Evolutionary conservation across 2,113 vertebrate genomes (phyloP), one percentile per base, ranked within the genome.

Genomic region (Zeus faber): DNA sequence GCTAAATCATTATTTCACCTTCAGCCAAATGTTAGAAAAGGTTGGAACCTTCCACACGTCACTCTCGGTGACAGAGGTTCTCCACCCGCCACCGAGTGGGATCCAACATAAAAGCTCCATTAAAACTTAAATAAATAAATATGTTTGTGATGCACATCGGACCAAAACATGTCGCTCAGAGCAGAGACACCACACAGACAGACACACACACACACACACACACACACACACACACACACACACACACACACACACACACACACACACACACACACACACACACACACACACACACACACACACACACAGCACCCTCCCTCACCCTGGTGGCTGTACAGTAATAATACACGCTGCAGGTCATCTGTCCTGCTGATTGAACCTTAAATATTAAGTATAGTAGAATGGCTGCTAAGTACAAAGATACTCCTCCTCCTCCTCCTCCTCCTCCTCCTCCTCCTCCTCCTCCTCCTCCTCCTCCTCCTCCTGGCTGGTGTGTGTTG

Each of bases 321-420:
- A 9, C 40, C 20, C 25, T 43, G 18, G 40, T 16, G 69, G 74
- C 87, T 89, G 84, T 89, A 90, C 86, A 91, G 70, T 72, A 81
- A 87, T 82, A 69, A 83, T 89, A 88, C 85, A 88, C 80, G 83
- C 76, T 76, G 86, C 88, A 90, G 85, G 82, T 70, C 65, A 69
- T 75, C 54, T 85, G 85, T 87, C 87, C 85, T 66, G 79, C 5
- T 70, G 67, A 83, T 84, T 79, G 68, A 85, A 77, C 85, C 89
- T 91, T 91, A 91, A 91, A 91, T 91, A 91, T 91, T 91, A 90
- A 91, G 89, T 87, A 85, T 89, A 89, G 81, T 84, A 84, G 61
- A 82, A 80, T 64, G 44, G 40, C 56, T 64, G 53, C 78, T 80
- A 85, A 74, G 77, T 79, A 80, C 74, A 87, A 72, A 69, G 84